Evolutionary conservation across 1,140 invertebrate genomes (phyloP), one percentile per base, ranked within the genome.

Genomic region (Saccostrea glomerata): DNA sequence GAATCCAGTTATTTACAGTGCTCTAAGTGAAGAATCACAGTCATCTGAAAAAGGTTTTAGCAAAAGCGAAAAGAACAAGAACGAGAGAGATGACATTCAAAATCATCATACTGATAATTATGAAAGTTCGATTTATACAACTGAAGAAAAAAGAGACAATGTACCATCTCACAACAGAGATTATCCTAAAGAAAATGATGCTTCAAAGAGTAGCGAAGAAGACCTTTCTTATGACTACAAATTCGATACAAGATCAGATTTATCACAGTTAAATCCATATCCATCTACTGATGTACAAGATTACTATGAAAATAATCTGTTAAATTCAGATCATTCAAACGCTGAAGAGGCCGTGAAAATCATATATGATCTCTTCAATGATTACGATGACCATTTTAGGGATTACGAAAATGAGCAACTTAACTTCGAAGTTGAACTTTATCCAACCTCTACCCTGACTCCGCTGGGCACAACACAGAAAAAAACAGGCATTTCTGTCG

Each of bases 131-230:
- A 77, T 15, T 30, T 13, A 25, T 30, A 77, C 23, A 11, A n/a
- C 3, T 63, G 58, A 63, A n/a, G 58, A 17, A 6, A n/a, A 3
- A 15, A 30, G 25, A 25, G 12, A 77, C 23, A 13, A 77, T 36
- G 15, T 36, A 77, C 11, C 70, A 77, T 25, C 23, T 12, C 15
- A 11, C 15, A 77, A 25, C 13, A 77, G 15, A 30, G 25, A 9
- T 77, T 11, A 77, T 77, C 15, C 4, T 77, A 12, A 36, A 77
- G 25, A 77, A 77, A 77, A 15, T 36, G 70, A 77, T 77, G 11
- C 30, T 15, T 77, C 70, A 77, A 30, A 77, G 11, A 77, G 70
- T 77, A 77, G 70, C 70, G 70, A 77, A 15, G 70, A 77, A 30
- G 30, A 73, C 5, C 9, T 25, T 73, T 13, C 23, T 23, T 23